phyloP scores from a whole-genome alignment of 2,797 vertebrate species.

The Hydrophis major region DNA sequence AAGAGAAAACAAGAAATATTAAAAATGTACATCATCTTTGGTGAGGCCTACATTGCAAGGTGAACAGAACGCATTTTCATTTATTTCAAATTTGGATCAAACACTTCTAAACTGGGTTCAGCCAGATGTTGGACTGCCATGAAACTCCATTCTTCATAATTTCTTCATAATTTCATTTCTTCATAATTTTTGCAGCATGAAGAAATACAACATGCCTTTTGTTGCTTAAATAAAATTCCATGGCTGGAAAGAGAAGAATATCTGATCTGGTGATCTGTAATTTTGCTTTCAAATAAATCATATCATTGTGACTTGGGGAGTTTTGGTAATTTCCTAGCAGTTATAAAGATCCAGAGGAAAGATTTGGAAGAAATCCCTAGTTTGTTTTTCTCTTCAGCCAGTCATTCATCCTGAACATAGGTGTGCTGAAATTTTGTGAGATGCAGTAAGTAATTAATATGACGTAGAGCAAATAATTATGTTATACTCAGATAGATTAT shows the following conservation, averaged over 20 bases:
- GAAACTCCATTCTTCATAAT: background rate
- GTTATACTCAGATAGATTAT: background rate
- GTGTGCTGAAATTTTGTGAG: background rate
- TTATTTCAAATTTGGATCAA: background rate
- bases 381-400: background rate
- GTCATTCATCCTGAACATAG: background rate
- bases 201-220: background rate
- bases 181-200: background rate
- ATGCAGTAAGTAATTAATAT: background rate
- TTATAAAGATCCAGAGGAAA: background rate
- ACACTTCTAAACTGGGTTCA: background rate
- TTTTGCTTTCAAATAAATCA: background rate
- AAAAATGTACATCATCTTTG: background rate
- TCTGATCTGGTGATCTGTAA: background rate
- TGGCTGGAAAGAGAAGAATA: background rate
- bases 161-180: background rate
- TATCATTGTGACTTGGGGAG: background rate
- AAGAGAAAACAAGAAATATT: background rate
- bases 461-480: background rate
- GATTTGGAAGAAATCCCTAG: background rate
- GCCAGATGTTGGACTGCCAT: background rate
- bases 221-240: background rate
- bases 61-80: background rate
- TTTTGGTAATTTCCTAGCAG: background rate
- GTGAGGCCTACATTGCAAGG: background rate